Percentiles rank a stretch among this genome's conserved stretches.
These are phyloP conservation scores for Glareola pratincola DNA, from an alignment of 2,113 vertebrate species.

Conservation along the genomic window DNA sequence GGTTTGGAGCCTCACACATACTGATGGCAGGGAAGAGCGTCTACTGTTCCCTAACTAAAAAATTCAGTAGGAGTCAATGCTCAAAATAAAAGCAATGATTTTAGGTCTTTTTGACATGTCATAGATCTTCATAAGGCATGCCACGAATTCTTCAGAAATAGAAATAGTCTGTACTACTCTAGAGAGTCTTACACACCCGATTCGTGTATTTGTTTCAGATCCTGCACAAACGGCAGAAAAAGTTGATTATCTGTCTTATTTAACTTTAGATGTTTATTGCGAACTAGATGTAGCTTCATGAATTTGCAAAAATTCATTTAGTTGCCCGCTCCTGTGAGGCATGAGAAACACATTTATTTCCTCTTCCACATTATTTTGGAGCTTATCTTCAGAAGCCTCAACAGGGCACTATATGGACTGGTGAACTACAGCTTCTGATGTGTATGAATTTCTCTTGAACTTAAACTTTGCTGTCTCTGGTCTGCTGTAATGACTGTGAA, in stretches of 20 bases:
- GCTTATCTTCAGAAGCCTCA: background rate
- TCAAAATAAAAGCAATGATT: background rate
- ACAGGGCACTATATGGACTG: fast-evolving
- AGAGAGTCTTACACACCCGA: background rate
- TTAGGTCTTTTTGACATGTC: background rate
- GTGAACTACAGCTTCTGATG: background rate
- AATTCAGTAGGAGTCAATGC: background rate
- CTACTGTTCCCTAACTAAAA: background rate
- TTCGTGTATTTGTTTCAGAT: background rate
- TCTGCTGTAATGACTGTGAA: background rate
- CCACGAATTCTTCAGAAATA: background rate
- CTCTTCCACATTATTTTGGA: background rate
- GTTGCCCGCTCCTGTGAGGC: background rate
- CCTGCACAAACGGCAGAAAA: background rate
- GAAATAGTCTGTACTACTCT: background rate
- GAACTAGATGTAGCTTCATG: background rate
- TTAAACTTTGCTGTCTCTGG: background rate
- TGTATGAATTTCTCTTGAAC: background rate
- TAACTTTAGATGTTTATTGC: background rate
- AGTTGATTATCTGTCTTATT: background rate
- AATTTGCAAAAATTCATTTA: background rate
- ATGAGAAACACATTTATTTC: background rate
- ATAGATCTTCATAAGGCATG: background rate
- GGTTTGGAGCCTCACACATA: background rate
- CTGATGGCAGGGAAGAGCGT: background rate